Percentiles rank a stretch among this genome's conserved stretches.
phyloP scores from a whole-genome alignment of 2,113 vertebrate species.

The Notarius lentiginosus region DNA sequence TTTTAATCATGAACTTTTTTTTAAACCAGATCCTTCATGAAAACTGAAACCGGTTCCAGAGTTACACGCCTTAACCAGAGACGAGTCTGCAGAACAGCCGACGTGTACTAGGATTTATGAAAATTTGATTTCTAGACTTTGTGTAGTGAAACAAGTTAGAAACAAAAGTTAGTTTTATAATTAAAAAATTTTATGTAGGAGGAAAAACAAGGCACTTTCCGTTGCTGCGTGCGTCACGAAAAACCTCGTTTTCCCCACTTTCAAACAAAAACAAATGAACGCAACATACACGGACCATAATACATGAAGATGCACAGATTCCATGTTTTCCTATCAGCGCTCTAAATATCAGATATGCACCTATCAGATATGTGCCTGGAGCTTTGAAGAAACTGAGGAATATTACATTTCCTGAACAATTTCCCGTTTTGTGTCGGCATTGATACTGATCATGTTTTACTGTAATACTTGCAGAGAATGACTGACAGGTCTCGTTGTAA shows the following conservation, averaged over 20 bases:
- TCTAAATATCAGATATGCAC: background rate
- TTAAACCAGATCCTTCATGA: background rate
- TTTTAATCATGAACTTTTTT: background rate
- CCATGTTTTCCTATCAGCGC: background rate
- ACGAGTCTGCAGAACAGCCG: background rate
- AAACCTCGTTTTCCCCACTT: background rate
- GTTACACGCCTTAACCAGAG: too few species aligned
- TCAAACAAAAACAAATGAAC: background rate
- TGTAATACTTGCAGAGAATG: background rate
- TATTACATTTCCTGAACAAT: background rate
- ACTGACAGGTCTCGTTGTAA: background rate
- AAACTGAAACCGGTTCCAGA: background rate
- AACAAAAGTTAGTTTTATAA: background rate
- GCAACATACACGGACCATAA: background rate
- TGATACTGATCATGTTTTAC: background rate
- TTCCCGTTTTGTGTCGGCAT: background rate
- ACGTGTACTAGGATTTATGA: background rate
- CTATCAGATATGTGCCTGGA: background rate
- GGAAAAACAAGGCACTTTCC: too few species aligned
- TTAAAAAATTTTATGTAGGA: background rate
- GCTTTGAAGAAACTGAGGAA: background rate
- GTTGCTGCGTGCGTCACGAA: background rate
- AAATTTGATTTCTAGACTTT: background rate
- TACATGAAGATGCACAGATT: background rate
- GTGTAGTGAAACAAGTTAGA: background rate